Base-by-base conservation (phyloP, 1,140 invertebrate species). In the Rhagoletis zephyria region DNA sequence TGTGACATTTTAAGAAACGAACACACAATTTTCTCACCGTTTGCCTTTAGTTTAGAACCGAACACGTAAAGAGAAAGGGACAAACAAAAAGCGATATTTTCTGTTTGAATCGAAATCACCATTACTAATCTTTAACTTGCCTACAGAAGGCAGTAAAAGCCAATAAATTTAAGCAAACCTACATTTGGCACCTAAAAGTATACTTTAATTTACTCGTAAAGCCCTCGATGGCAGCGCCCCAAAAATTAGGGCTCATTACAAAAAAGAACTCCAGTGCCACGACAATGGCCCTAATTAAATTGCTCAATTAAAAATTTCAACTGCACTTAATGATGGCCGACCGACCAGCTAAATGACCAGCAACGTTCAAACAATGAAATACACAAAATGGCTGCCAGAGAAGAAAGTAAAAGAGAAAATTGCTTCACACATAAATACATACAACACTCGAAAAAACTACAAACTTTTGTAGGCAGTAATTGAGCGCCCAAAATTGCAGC, bases 281-380 rank as follows among this genome's bases (percentile, higher is more conserved):
- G 16, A 4, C 61, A 63, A 63, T 5, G 12, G 30, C 6, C 45
- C 30, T 85, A 85, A 85, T 60, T 85, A 85, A 85, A 60, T 85
- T 59, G 19, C n/a, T 74, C 42, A 74, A 74, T 85, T 14, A 10
- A 4, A 85, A 60, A 45, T 42, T 81, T 81, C 14, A 51, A 56
- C 74, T 81, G 51, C 30, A 85, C 60, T 85, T 60, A 85, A 74
- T 85, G 48, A 85, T 85, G 81, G 1, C 51, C 48, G 4, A 85
- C 48, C n/a, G 45, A 81, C 45, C 48, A 42, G 51, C 77, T 60
- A 85, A 85, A 19, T 30, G 30, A 30, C 30, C 30, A 30, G 30
- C 30, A 30, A 30, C 30, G 30, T 30, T 30, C 67, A 40, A 74
- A 45, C 42, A 74, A 65, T 65, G 16, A 42, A 74, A 74, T 30